Base-by-base conservation (phyloP, 1,140 invertebrate genomes). In the Drosophila nikananu region DNA sequence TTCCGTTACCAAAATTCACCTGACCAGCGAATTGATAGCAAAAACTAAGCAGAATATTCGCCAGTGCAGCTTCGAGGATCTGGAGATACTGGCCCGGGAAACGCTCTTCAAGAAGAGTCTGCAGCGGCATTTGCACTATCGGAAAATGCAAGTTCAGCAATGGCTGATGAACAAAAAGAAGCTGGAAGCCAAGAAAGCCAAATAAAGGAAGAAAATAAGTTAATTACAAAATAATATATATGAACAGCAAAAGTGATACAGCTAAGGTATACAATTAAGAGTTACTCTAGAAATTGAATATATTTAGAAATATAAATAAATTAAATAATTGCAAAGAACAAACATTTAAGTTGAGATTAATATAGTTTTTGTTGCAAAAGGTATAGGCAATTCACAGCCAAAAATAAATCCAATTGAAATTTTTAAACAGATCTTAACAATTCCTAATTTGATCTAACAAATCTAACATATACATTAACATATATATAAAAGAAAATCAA, bases 71-170 rank as follows among this genome's bases (percentile, higher is more conserved):
- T 57, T 19, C 19, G 86, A 90, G 73, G 86, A 90, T 65, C 67
- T 90, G n/a, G 62, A 83, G 73, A 91, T 83, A 19, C 37, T 90
- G 17, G 86, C 86, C 17, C 35, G 86, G 5, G 81, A 90, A 48
- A 91, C 83, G 23, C 52, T 91, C 48, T 90, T 90, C 51, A 80
- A 67, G 49, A 90, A 86, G 57, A 86, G 42, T 21, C 54, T 90
- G 2, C 81, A 90, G 15, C 62, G 86, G 0, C 67, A 80, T 59
- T 35, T 90, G 39, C 80, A 90, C 60, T 76, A 90, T 48, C 42
- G 86, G 2, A 77, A 72, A 44, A 86, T 90, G 79, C 71, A 74
- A 35, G 44, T 82, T 25, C 67, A 83, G 7, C 55, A 55, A 15
- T 76, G 58, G 48, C 44, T 87, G 68, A n/a, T 52, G 41, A 74